Evolutionary conservation across 2,113 vertebrate genomes (phyloP).

Genomic region (Drymodes brunneopygia): DNA sequence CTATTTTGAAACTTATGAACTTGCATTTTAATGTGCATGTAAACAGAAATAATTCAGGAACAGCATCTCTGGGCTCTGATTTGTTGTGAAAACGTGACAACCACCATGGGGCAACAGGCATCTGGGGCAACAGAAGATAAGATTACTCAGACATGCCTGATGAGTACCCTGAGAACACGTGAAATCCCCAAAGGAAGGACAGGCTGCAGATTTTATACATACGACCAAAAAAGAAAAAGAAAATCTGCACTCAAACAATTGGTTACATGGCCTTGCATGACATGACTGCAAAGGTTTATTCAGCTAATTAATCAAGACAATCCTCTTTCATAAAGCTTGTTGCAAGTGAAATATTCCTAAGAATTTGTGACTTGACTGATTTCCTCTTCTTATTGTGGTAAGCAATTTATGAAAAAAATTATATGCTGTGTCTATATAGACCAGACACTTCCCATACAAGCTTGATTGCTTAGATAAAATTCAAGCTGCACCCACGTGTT

Average conservation of each 20-base stretch:
- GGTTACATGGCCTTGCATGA: background rate
- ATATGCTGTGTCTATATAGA: background rate
- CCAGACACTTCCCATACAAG: background rate
- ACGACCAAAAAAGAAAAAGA: background rate
- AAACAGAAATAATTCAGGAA: background rate
- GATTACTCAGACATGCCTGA: background rate
- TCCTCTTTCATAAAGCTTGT: background rate
- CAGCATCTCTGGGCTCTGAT: background rate
- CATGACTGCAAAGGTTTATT: background rate
- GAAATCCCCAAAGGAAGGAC: background rate
- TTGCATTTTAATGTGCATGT: background rate
- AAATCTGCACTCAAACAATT: background rate
- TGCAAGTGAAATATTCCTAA: background rate
- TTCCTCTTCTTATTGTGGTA: background rate
- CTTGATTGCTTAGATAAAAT: background rate
- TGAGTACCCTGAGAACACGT: rapidly evolving
- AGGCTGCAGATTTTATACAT: background rate
- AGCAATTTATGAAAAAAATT: background rate
- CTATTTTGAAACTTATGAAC: background rate
- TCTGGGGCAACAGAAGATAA: no score
- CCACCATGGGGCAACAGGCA: background rate
- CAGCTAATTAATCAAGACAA: background rate
- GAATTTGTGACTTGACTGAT: background rate
- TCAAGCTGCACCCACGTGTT: background rate
- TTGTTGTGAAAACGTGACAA: background rate